These are phyloP conservation scores for Chaunax sp. DNA, from an alignment of 2,797 vertebrate genomes.

Conservation along the genomic window DNA sequence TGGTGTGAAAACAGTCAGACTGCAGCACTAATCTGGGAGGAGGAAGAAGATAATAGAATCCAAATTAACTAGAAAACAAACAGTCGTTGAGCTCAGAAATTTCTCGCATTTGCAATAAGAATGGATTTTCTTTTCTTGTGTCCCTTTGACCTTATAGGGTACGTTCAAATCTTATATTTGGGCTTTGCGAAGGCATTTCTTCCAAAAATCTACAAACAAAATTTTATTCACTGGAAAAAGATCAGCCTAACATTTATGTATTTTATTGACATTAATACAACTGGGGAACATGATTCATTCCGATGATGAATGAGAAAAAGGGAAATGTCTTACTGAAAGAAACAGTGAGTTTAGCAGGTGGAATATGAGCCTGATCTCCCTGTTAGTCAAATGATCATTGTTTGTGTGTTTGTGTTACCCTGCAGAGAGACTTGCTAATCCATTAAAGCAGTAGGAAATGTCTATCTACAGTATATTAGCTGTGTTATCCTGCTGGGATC, in stretches of 20 bases:
- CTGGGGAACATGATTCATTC: background rate
- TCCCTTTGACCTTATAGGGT: background rate
- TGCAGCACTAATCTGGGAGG: constrained; percentile 68
- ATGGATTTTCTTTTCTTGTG: background rate
- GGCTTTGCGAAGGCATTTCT: background rate
- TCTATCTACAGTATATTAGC: constrained; percentile 54
- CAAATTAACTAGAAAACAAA: constrained; percentile 55
- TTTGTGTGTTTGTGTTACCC: constrained; percentile 60
- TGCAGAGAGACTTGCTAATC: constrained; percentile 63
- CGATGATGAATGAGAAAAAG: background rate
- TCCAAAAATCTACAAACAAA: background rate
- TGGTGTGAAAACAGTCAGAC: constrained; percentile 71
- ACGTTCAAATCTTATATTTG: background rate
- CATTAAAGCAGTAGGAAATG: constrained; percentile 64
- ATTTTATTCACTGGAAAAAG: background rate
- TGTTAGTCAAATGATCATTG: constrained; percentile 36
- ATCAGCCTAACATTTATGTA: background rate
- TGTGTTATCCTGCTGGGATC: constrained; percentile 68
- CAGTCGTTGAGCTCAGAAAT: constrained; percentile 25
- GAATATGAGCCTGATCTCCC: constrained; percentile 36
- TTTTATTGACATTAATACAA: background rate
- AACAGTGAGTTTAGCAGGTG: constrained; percentile 30
- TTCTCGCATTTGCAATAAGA: constrained; percentile 18
- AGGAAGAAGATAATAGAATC: constrained; percentile 52
- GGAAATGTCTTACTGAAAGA: constrained; percentile 1